Evolutionary conservation across 1,140 invertebrate genomes (phyloP).

Genomic region (Habropoda laboriosa): DNA sequence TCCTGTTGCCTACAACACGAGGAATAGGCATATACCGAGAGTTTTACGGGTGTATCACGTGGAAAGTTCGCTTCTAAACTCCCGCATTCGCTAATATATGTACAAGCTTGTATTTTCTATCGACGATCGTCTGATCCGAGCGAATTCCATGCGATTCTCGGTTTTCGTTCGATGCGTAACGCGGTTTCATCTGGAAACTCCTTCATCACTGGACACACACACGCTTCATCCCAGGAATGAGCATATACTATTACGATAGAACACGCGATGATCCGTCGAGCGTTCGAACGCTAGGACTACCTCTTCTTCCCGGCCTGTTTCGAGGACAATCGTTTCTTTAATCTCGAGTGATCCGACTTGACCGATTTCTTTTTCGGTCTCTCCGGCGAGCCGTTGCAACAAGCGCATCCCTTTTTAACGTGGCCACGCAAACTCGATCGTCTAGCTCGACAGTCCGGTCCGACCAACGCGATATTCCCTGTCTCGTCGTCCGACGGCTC

Average conservation of each 20-base stretch:
- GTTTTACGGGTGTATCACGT: conserved; percentile 8
- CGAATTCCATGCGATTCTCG: background rate
- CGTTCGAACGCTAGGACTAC: conserved; percentile 79
- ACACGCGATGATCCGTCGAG: conserved; percentile 56
- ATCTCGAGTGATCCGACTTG: conserved; percentile 72
- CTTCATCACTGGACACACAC: background rate
- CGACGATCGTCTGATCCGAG: background rate
- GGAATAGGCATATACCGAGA: conserved; percentile 19
- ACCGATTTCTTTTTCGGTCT: conserved; percentile 76
- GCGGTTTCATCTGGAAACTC: background rate
- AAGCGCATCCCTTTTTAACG: conserved; percentile 82
- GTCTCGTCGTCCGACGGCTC: conserved; percentile 77
- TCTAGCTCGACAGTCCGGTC: conserved; percentile 76
- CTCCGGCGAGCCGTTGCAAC: conserved; percentile 81
- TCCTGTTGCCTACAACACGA: conserved; percentile 13
- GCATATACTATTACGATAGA: conserved; percentile 21
- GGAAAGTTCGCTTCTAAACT: conserved; percentile 22
- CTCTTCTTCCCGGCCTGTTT: conserved; percentile 79
- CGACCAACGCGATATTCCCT: conserved; percentile 62
- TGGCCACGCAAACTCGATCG: conserved; percentile 81
- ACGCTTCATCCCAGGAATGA: conserved; percentile 28
- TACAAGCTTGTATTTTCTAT: conserved; percentile 9
- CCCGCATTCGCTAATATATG: background rate
- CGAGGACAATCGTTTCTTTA: conserved; percentile 74
- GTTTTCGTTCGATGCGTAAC: background rate